Percentiles rank a stretch among this genome's conserved stretches.
phyloP scores from a whole-genome alignment of 2,888 invertebrate species.

The Hydriomena furcata region DNA sequence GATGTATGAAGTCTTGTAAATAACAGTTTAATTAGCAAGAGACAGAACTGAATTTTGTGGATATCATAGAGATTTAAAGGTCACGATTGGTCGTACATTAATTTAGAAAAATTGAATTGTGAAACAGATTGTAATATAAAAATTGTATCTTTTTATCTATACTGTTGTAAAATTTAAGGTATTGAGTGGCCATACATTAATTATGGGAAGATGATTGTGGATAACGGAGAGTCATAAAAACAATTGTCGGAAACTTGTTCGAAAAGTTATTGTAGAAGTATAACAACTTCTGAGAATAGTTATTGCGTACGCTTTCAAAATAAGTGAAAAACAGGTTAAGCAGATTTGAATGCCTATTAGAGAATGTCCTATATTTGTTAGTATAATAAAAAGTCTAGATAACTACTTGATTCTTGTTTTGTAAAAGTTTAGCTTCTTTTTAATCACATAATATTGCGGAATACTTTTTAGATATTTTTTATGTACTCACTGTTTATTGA shows the following conservation, averaged over 20 bases:
- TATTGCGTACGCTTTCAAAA: too few species aligned
- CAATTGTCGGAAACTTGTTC: background rate
- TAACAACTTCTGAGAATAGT: too few species aligned
- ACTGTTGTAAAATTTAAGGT: conserved; percentile 72
- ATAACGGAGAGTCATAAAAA: conserved; percentile 33
- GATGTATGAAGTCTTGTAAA: conserved; percentile 72
- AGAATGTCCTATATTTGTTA: too few species aligned
- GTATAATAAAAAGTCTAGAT: too few species aligned
- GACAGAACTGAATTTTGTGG: conserved; percentile 49
- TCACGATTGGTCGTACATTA: conserved; percentile 52
- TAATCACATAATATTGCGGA: background rate
- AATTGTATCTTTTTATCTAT: conserved; percentile 64
- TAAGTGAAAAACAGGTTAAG: too few species aligned
- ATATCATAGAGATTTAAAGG: conserved; percentile 52
- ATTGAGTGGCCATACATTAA: conserved; percentile 78
- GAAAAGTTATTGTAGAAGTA: too few species aligned
- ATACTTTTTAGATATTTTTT: background rate
- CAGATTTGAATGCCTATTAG: too few species aligned
- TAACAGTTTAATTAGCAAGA: conserved; percentile 63
- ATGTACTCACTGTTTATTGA: conserved; percentile 10
- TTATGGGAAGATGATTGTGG: conserved; percentile 53
- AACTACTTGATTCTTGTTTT: too few species aligned
- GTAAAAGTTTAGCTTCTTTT: background rate
- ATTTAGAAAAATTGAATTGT: conserved; percentile 42
- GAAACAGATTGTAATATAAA: conserved; percentile 51